Percentiles rank a stretch among this genome's conserved stretches.
These are phyloP conservation scores for Cotesia typhae DNA, from an alignment of 1,140 invertebrate species.

Conservation along the genomic window DNA sequence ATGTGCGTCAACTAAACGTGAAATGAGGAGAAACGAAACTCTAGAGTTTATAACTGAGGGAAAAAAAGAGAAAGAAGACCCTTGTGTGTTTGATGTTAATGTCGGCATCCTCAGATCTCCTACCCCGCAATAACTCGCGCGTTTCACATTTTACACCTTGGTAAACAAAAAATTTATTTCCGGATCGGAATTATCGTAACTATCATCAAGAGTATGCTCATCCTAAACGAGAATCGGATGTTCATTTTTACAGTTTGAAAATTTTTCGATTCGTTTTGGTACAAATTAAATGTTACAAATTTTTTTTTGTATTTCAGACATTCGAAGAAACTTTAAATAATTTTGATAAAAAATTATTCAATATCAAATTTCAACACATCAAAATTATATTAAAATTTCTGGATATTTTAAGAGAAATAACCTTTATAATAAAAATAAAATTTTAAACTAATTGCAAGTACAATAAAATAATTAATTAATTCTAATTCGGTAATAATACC, in stretches of 20 bases:
- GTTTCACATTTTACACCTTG: slow-evolving; percentile 46
- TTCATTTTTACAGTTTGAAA: neutral
- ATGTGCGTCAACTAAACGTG: slow-evolving; percentile 1
- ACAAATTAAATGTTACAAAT: no score
- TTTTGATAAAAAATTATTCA: no score
- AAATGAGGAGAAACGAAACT: neutral
- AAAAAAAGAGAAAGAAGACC: slow-evolving; percentile 30
- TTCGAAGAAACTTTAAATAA: no score
- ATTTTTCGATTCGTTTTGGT: no score
- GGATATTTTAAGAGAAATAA: no score
- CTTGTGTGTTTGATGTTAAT: slow-evolving; percentile 5
- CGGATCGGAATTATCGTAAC: slow-evolving; percentile 32
- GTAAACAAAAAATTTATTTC: slow-evolving; percentile 44
- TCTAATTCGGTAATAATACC: no score
- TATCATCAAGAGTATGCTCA: slow-evolving; percentile 18
- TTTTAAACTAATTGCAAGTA: neutral
- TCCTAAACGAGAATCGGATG: slow-evolving; percentile 24
- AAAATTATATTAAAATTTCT: no score
- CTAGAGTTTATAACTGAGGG: slow-evolving; percentile 6
- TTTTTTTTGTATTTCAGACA: no score
- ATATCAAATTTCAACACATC: no score
- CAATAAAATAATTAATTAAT: no score
- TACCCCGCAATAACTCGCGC: slow-evolving; percentile 38
- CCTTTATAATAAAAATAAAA: neutral
- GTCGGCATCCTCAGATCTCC: slow-evolving; percentile 43